Percentiles rank a stretch among this genome's conserved stretches.
phyloP scores from a whole-genome alignment of 2,888 invertebrate species.

The Caenorhabditis sp. region DNA sequence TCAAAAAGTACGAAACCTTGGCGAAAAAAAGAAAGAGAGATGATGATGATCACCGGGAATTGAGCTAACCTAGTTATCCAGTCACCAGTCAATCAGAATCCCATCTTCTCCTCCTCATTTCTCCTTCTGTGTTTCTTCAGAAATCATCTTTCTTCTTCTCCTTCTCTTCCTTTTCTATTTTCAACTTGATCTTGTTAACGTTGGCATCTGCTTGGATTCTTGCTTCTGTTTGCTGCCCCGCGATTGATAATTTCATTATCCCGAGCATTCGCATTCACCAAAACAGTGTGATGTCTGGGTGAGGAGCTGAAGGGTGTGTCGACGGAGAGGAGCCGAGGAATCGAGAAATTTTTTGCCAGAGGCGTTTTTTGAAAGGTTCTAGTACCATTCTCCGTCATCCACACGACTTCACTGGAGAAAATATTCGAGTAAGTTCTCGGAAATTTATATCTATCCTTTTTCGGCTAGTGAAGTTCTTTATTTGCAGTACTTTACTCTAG shows the following conservation, averaged over 20 bases:
- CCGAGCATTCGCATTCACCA: slow-evolving; percentile 11
- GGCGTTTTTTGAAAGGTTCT: slow-evolving; percentile 34
- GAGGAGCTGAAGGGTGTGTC: not conserved
- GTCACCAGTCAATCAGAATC: slow-evolving; percentile 61
- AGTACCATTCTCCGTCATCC: slow-evolving; percentile 30
- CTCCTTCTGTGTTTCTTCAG: slow-evolving; percentile 18
- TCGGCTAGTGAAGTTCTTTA: not conserved
- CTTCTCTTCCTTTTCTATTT: slow-evolving; percentile 3
- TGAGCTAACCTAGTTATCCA: slow-evolving; percentile 62
- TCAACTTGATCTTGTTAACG: slow-evolving; percentile 34
- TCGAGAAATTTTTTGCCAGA: slow-evolving; percentile 28
- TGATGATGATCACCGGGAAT: slow-evolving; percentile 48
- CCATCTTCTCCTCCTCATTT: not conserved
- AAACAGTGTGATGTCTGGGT: slow-evolving; percentile 25
- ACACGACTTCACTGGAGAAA: not conserved
- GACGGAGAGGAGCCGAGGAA: slow-evolving; percentile 4
- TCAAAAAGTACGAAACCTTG: not conserved
- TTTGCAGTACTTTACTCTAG: slow-evolving; percentile 10
- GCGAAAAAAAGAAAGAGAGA: not conserved
- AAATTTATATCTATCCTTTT: slow-evolving; percentile 17
- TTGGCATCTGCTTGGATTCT: slow-evolving; percentile 26
- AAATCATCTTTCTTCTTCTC: slow-evolving; percentile 22
- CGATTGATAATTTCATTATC: slow-evolving; percentile 45
- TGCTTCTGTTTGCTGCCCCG: slow-evolving; percentile 4
- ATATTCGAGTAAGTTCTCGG: slow-evolving; percentile 32